A percentile compares a stretch with the other conserved stretches of the same genome.
Conservation (phyloP, 53 echinoderm and acorn worm genomes). For the Paracentrotus lividus region DNA sequence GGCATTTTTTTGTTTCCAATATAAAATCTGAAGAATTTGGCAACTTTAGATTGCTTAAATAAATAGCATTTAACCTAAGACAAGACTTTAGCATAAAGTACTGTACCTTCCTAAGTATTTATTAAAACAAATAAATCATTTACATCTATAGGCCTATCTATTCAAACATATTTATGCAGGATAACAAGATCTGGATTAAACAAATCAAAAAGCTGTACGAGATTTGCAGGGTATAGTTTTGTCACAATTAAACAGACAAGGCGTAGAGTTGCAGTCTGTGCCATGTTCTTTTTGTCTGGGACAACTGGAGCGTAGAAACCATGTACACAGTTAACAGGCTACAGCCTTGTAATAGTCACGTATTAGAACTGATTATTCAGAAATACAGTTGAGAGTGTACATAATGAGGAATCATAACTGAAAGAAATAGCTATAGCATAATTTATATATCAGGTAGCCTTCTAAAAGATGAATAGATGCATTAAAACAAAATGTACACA, state of each 20-base stretch:
- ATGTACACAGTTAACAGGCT: background rate
- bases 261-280: background rate
- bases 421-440: background rate
- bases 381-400: background rate
- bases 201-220: too few species aligned
- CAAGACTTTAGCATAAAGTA: too few species aligned
- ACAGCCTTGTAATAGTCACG: slow-evolving; percentile 32
- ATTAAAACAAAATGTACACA: too few species aligned
- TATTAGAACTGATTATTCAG: background rate
- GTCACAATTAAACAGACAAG: background rate
- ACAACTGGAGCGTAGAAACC: slow-evolving; percentile 7
- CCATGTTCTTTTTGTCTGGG: background rate
- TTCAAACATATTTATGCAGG: too few species aligned
- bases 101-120: too few species aligned
- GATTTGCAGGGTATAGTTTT: background rate
- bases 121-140: too few species aligned
- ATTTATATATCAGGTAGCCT: background rate
- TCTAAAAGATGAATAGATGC: background rate
- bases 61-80: too few species aligned
- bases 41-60: too few species aligned
- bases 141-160: too few species aligned
- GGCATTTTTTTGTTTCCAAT: too few species aligned
- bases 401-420: background rate
- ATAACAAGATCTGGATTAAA: too few species aligned
- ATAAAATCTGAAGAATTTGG: too few species aligned